These are phyloP conservation scores for Corydoras maculifer DNA, from an alignment of 2,113 vertebrate genomes.

Conservation along the genomic window DNA sequence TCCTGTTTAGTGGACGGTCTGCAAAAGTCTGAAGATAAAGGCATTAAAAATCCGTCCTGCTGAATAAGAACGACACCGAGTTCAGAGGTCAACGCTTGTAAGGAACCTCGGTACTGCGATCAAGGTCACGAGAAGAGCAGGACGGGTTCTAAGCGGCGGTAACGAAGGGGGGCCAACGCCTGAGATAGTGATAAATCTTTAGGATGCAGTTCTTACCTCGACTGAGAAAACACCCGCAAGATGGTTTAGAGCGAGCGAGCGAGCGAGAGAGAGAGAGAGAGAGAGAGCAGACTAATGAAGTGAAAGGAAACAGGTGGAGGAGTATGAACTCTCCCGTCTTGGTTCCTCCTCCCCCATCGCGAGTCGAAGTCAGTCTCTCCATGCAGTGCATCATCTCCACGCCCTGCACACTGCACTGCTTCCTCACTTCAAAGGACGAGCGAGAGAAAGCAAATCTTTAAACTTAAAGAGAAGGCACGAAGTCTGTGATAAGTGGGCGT, in stretches of 20 bases:
- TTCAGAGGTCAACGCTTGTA: too few relatives aligned
- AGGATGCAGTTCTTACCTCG: constrained; percentile 33
- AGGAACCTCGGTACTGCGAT: too few relatives aligned
- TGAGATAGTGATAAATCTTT: constrained; percentile 3
- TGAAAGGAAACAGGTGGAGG: constrained; percentile 60
- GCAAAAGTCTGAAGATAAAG: too few relatives aligned
- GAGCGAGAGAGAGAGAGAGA: background rate
- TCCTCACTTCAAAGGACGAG: constrained; percentile 66
- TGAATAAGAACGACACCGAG: too few relatives aligned
- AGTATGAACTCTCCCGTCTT: constrained; percentile 37
- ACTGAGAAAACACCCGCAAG: constrained; percentile 12
- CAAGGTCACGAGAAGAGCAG: too few relatives aligned
- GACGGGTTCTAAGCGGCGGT: too few relatives aligned
- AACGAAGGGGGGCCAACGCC: background rate
- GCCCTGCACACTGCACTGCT: constrained; percentile 57
- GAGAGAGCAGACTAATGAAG: constrained; percentile 47
- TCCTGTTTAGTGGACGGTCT: too few relatives aligned
- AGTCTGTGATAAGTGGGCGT: constrained; percentile 31
- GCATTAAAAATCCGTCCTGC: too few relatives aligned
- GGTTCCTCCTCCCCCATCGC: constrained; percentile 38
- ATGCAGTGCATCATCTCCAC: constrained; percentile 44
- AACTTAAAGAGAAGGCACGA: constrained; percentile 11
- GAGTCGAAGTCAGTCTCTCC: constrained; percentile 40
- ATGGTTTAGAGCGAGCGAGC: constrained; percentile 15
- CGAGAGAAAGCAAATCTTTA: constrained; percentile 38